A percentile compares a stretch with the other conserved stretches of the same genome.
Evolutionary conservation across 2,797 vertebrate genomes (phyloP).

Genomic region (Oreortyx pictus): DNA sequence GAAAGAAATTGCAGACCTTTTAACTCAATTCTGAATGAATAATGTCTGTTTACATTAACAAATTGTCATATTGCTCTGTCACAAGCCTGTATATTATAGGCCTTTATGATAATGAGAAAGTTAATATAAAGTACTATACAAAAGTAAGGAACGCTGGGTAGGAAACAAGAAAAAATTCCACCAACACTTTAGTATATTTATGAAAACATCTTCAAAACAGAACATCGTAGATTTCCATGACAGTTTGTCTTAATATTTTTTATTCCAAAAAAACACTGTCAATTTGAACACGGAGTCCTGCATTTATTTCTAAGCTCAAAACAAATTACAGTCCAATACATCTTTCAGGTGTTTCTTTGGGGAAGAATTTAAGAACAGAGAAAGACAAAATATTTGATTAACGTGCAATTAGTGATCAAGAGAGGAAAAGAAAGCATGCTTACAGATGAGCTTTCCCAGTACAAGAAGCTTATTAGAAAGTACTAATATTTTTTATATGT

Average conservation of each 20-base stretch:
- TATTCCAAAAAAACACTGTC: background rate
- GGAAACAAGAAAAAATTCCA: background rate
- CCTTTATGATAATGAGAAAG: background rate
- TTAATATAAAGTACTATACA: background rate
- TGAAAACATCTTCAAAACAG: background rate
- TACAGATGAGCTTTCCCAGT: background rate
- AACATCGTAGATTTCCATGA: background rate
- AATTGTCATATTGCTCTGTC: background rate
- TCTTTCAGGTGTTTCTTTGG: background rate
- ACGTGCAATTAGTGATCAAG: background rate
- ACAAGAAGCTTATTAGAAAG: background rate
- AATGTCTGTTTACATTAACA: background rate
- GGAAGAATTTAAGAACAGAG: background rate
- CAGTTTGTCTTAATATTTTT: too few relatives aligned
- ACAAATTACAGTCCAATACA: background rate
- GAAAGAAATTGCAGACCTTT: slow-evolving; percentile 28
- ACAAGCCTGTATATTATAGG: background rate
- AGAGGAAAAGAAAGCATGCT: background rate
- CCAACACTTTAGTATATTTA: background rate
- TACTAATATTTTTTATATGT: background rate
- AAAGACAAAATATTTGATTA: background rate
- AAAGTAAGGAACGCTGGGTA: background rate
- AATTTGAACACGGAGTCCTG: background rate
- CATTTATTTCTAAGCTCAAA: background rate
- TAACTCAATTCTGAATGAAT: background rate